These are phyloP conservation scores for Drosophila kikkawai DNA, from an alignment of 1,140 invertebrate genomes.

Conservation along the genomic window DNA sequence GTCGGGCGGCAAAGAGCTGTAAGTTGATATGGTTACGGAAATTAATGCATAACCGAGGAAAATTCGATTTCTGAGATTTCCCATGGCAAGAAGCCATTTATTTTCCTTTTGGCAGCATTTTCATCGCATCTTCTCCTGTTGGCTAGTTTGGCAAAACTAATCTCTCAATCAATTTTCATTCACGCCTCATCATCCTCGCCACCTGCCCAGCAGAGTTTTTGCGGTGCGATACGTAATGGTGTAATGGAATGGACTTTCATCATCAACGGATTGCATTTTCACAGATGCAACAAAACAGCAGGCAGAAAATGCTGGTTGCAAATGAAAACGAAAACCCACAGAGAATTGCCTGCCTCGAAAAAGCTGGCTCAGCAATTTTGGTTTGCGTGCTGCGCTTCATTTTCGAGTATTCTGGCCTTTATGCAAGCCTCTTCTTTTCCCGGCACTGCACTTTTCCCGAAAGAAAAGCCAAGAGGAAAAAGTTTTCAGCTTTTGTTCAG, in stretches of 20 bases:
- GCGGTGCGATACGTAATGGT: conserved; percentile 8
- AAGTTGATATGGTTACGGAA: conserved; percentile 47
- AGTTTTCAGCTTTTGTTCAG: conserved; percentile 40
- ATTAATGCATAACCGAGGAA: conserved; percentile 21
- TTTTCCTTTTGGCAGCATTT: conserved; percentile 3
- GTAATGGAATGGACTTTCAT: conserved; percentile 44
- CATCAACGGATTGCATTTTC: conserved; percentile 37
- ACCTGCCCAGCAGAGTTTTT: conserved; percentile 9
- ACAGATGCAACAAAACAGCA: conserved; percentile 8
- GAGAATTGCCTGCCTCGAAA: conserved; percentile 18
- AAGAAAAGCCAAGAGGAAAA: conserved; percentile 19
- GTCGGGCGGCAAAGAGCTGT: conserved; percentile 7
- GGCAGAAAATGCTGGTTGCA: conserved; percentile 3
- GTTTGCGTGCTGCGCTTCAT: conserved; percentile 55
- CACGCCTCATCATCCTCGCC: conserved; percentile 29
- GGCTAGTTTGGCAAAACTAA: conserved; percentile 39
- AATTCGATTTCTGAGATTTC: conserved; percentile 31
- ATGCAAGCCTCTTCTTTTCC: conserved; percentile 54
- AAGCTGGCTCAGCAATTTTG: conserved; percentile 39
- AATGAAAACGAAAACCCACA: conserved; percentile 21
- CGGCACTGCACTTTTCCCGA: conserved; percentile 28
- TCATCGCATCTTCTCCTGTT: conserved; percentile 4
- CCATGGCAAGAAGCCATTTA: neutral
- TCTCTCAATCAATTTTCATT: conserved; percentile 42
- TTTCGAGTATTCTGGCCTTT: conserved; percentile 39